Conservation (phyloP, 2,888 invertebrate species). For the Napeogenes inachia region DNA sequence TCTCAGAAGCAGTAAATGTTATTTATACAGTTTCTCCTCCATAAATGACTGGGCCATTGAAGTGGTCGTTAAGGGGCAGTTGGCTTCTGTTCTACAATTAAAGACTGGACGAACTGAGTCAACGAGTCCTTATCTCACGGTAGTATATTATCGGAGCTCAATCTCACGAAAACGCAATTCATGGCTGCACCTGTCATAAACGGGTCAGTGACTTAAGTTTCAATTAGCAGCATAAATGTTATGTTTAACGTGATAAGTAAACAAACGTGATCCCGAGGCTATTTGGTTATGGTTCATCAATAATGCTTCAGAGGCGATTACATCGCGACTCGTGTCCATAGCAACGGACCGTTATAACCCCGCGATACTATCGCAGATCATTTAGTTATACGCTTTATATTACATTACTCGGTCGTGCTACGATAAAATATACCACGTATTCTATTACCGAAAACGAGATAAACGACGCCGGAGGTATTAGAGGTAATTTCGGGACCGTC, state of each 20-base stretch:
- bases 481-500: constrained; percentile 37
- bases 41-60: constrained; percentile 57
- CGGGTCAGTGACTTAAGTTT: constrained; percentile 58
- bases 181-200: constrained; percentile 71
- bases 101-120: constrained; percentile 48
- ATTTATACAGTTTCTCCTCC: constrained; percentile 66
- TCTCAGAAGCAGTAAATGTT: constrained; percentile 60
- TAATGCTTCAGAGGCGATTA: constrained; percentile 70
- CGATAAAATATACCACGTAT: constrained; percentile 75
- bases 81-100: constrained; percentile 73
- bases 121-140: constrained; percentile 57
- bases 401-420: constrained; percentile 77
- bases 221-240: constrained; percentile 62
- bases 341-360: constrained; percentile 73
- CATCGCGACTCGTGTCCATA: constrained; percentile 73
- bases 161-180: constrained; percentile 75
- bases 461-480: constrained; percentile 65
- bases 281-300: constrained; percentile 75
- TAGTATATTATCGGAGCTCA: constrained; percentile 62
- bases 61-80: constrained; percentile 53
- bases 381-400: constrained; percentile 77
- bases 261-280: constrained; percentile 72
- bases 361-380: constrained; percentile 74
- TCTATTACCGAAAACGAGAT: constrained; percentile 75
- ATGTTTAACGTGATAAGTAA: constrained; percentile 68